Base-by-base conservation (phyloP, 1,140 invertebrate genomes). In the silkworm (Bombyx mori) region DNA sequence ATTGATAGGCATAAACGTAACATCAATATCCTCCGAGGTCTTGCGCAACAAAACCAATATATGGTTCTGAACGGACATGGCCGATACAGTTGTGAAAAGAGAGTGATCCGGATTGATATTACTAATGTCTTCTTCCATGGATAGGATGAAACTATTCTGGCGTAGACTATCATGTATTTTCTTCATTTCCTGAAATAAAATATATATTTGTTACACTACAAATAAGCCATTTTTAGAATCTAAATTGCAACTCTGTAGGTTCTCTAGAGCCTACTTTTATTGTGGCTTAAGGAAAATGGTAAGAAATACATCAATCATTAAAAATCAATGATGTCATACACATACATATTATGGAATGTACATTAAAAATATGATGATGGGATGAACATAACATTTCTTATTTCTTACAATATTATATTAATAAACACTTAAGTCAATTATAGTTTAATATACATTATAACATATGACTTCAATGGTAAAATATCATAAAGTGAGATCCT, bases 31-130 rank as follows among this genome's bases (percentile, higher is more conserved):
- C 12, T 57, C 12, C n/a, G 50, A 7, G 7, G 50, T 22, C 59
- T 65, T 65, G 56, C 61, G 69, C 45, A 71, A 50, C 47, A 71
- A 61, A 7, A 69, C 52, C 42, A 71, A 52, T 44, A 63, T 62
- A 22, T 67, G 52, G 22, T 65, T 69, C 3, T 63, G 59, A 22
- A 65, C 60, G 6, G 61, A 62, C 64, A 69, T 71, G 8, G 63
- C 56, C 49, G 58, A 63, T 7, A 71, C 42, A 2, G 66, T 50
- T 22, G 9, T 57, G 44, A 63, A 63, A 26, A 44, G 12, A 12
- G 60, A 47, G 8, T 60, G 56, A 46, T 60, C 51, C 22, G 61
- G 54, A 22, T 57, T 45, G 42, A 60, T 61, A 42, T 65, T 58
- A 18, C 50, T 52, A 3, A 58, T 54, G 8, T 46, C 53, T 44